A percentile compares a stretch with the other conserved stretches of the same genome.
Conservation (phyloP, 2,797 vertebrate species). For the Phrynocephalus vlangalii region DNA sequence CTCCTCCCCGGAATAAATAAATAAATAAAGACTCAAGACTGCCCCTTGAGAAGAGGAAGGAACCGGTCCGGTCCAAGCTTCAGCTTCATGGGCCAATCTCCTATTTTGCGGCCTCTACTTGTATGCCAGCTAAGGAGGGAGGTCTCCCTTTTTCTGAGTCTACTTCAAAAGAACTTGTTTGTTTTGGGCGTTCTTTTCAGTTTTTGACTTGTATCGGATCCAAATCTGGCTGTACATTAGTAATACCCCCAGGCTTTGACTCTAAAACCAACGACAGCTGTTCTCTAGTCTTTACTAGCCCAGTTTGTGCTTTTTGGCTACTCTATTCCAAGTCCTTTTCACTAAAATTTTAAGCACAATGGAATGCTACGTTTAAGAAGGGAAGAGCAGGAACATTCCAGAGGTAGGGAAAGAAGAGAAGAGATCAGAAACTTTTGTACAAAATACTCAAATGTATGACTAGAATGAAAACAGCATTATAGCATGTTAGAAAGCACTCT, state of each 20-base stretch:
- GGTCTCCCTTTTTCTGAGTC: not conserved
- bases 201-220: not conserved
- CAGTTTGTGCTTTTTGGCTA: too few species aligned
- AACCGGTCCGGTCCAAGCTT: not conserved
- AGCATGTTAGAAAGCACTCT: not conserved
- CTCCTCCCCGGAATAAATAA: not conserved
- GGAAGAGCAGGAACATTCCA: not conserved
- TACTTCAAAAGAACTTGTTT: not conserved
- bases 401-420: not conserved
- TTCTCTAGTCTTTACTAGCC: too few species aligned
- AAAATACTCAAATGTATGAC: not conserved
- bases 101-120: too few species aligned
- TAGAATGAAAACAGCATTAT: not conserved
- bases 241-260: not conserved
- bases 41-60: not conserved
- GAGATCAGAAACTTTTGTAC: not conserved
- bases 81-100: too few species aligned
- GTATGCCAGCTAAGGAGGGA: too few species aligned
- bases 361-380: not conserved
- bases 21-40: not conserved
- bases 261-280: not conserved
- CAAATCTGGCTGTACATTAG: not conserved
- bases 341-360: not conserved
- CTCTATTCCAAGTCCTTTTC: not conserved
- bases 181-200: not conserved